phyloP scores from a whole-genome alignment of 2,888 invertebrate genomes.

The Macaria notata region DNA sequence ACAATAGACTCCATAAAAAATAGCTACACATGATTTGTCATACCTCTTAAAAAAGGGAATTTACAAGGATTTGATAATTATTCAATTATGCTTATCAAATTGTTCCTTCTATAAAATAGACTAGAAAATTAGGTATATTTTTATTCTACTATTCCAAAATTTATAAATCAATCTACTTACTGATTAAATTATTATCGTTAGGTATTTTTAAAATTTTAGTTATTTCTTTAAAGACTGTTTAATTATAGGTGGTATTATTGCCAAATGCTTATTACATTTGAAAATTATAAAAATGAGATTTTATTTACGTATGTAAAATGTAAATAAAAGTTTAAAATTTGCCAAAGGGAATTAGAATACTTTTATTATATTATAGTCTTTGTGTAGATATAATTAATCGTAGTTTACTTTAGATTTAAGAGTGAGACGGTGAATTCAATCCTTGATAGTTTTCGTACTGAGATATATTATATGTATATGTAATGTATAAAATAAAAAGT shows the following conservation, averaged over 20 bases:
- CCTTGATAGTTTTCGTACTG: not conserved
- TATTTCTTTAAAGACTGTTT: constrained; percentile 40
- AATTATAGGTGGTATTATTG: constrained; percentile 31
- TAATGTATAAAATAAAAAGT: no score
- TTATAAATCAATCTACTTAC: no score
- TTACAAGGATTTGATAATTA: not conserved
- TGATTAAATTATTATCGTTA: not conserved
- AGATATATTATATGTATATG: no score
- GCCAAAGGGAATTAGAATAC: constrained; percentile 66
- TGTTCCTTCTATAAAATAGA: not conserved
- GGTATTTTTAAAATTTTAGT: constrained; percentile 20
- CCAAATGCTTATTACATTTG: constrained; percentile 28
- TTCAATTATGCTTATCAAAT: not conserved
- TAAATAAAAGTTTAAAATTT: constrained; percentile 62
- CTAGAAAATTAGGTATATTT: not conserved
- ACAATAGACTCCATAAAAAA: no score
- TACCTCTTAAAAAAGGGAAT: not conserved
- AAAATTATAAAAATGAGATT: constrained; percentile 11
- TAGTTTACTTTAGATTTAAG: constrained; percentile 28
- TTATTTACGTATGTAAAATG: constrained; percentile 36
- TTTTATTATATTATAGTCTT: constrained; percentile 50
- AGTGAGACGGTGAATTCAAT: constrained; percentile 17
- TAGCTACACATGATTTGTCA: no score
- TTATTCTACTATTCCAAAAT: no score
- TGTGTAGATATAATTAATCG: constrained; percentile 30